phyloP scores from a whole-genome alignment of 2,113 vertebrate genomes.

The Leptosomus discolor region DNA sequence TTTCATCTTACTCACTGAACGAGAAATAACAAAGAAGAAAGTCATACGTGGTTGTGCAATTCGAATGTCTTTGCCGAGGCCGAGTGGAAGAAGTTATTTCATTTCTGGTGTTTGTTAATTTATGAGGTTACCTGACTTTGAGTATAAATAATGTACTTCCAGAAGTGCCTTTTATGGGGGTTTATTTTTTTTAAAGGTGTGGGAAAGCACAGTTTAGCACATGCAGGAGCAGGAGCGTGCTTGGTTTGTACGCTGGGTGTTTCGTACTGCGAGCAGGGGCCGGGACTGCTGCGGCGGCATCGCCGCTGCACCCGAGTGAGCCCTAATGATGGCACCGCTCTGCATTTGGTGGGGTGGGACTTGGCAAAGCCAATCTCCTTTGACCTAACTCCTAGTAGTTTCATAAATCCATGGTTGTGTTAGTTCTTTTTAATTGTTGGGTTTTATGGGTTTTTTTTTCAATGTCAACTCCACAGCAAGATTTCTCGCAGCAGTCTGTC shows the following conservation, averaged over 20 bases:
- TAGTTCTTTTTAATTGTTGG: neutral
- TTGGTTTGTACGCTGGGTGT: neutral
- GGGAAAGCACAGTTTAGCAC: neutral
- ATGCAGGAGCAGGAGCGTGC: neutral
- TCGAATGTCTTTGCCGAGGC: neutral
- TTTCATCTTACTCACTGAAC: neutral
- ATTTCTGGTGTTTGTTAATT: neutral
- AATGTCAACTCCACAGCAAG: too few species aligned
- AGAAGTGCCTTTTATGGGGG: neutral
- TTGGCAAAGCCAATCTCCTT: fast-evolving
- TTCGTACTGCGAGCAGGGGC: neutral
- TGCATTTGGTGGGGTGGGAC: fast-evolving
- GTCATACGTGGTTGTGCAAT: fast-evolving
- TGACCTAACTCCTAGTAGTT: neutral
- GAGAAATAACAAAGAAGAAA: neutral
- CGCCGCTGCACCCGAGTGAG: neutral
- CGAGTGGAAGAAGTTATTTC: neutral
- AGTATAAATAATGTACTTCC: neutral
- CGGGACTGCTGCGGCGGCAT: fast-evolving
- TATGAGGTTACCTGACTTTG: neutral
- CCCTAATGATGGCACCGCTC: fast-evolving
- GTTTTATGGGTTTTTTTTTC: neutral
- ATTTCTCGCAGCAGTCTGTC: neutral
- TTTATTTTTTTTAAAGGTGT: neutral
- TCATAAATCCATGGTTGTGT: fast-evolving